A percentile compares a stretch with the other conserved stretches of the same genome.
These are phyloP conservation scores for Zaprionus obscuricornis DNA, from an alignment of 2,888 invertebrate genomes.

Conservation along the genomic window DNA sequence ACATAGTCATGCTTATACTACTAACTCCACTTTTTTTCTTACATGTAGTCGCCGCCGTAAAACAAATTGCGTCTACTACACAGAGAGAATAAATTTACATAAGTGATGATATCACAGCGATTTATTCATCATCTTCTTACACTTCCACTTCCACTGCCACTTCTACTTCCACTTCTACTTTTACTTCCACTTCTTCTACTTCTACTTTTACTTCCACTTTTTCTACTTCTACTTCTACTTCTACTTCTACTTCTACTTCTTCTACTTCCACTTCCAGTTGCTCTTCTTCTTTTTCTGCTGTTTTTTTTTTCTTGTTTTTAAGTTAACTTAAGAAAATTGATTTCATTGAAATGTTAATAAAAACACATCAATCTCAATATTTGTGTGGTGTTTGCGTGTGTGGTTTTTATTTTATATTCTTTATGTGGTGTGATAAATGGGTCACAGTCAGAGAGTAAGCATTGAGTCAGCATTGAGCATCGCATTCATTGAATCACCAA, in stretches of 20 bases:
- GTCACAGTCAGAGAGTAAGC: slow-evolving; percentile 33
- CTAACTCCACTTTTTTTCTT: too few species aligned
- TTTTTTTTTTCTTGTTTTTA: too few species aligned
- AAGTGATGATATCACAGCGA: slow-evolving; percentile 34
- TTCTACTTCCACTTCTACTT: too few species aligned
- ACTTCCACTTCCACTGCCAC: background rate
- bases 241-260: too few species aligned
- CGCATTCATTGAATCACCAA: slow-evolving; percentile 45
- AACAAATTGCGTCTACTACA: slow-evolving; percentile 37
- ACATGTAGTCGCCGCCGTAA: background rate
- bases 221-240: too few species aligned
- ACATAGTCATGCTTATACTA: too few species aligned
- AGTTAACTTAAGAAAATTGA: slow-evolving; percentile 12
- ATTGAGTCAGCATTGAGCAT: background rate
- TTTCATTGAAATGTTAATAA: slow-evolving; percentile 47
- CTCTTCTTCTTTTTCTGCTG: too few species aligned
- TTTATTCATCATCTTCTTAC: background rate
- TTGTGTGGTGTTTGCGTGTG: too few species aligned
- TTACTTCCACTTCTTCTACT: too few species aligned
- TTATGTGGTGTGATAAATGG: slow-evolving; percentile 29
- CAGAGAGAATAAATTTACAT: slow-evolving; percentile 55
- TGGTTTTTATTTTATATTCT: too few species aligned
- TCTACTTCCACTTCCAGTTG: too few species aligned
- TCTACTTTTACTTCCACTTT: too few species aligned
- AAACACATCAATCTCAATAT: slow-evolving; percentile 57